Base-by-base conservation (phyloP, 2,888 invertebrate genomes). In the Autographa pulchrina region DNA sequence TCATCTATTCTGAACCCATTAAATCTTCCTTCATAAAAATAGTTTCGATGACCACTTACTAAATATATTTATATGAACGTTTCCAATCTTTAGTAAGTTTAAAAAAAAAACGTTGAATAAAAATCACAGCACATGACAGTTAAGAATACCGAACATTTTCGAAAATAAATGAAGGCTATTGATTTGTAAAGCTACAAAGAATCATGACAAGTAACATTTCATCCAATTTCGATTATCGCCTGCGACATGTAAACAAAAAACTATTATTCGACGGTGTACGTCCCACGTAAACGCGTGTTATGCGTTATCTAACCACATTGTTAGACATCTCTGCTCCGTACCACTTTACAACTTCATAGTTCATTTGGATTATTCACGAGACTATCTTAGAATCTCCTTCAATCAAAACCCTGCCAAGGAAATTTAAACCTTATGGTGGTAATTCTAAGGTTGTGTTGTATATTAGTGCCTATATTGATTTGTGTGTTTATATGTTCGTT, bases 201-300 rank as follows among this genome's bases (percentile, higher is more conserved):
- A 69, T 62, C 65, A 75, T 65, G 61, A 73, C 75, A 72, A 72
- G 63, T 71, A 59, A 80, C 65, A 68, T 64, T 68, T 72, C 62
- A 73, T 62, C 70, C 62, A 0, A 76, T 77, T 81, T 70, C 56
- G 72, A 68, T 66, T 68, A 81, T 66, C 73, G 48, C 48, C 85
- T 41, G 81, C 74, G 67, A 86, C 90, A 78, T 71, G 76, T 85
- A 81, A 85, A 90, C 80, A 87, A 91, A 80, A 89, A 87, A 85
- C 84, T 86, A 89, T 88, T 90, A 91, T 91, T 89, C 86, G 87
- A 90, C 91, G 86, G 85, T 86, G 82, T 84, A 83, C 91, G 80
- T 83, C 93, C 93, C 92, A 93, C 94, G 91, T 92, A 89, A 91
- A 92, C 84, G 89, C 89, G 83, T 92, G 91, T 91, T 88, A 86